Evolutionary conservation across 2,888 invertebrate genomes (phyloP), one percentile per base, ranked within the genome.

Genomic region (Drosophila acutilabella): DNA sequence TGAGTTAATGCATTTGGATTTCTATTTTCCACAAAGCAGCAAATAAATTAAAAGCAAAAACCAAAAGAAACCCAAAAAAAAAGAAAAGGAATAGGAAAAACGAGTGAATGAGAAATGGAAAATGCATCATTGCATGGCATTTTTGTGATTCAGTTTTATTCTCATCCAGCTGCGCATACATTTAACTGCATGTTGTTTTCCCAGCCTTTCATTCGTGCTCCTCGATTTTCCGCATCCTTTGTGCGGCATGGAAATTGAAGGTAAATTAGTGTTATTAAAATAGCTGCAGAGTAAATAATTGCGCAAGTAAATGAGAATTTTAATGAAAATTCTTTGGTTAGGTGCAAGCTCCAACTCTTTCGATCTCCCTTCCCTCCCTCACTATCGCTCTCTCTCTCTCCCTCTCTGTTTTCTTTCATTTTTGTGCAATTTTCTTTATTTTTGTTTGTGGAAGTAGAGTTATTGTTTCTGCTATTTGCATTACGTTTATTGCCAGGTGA

Each of bases 211-310:
- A 6, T 8, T 16, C 14, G 23, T 6, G 13, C 26, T 30, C 2
- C 16, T 11, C 10, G n/a, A 8, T 42, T 11, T 38, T 51, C 13
- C n/a, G 1, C 36, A n/a, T 40, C 53, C 76, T 70, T 84, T 79
- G 62, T 73, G 62, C 41, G 36, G 16, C 40, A 36, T 40, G 57
- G 54, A 68, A 80, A 78, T 80, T 88, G 70, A 57, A 86, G 86
- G 87, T 78, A 88, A 88, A 86, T 83, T 88, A 88, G 83, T 83
- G 80, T 88, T 83, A 88, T 88, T 89, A 89, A 88, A 89, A 88
- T 89, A 73, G 80, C 69, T 87, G 80, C 87, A 80, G 75, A 73
- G 74, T n/a, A 76, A 87, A 78, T 88, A 84, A 88, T 83, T 88
- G 89, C 81, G 65, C 74, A 77, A 74, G 79, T 88, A 77, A 85